Evolutionary conservation across 2,888 invertebrate species (phyloP), one percentile per base, ranked within the genome.

Genomic region (Punctoribates punctum): DNA sequence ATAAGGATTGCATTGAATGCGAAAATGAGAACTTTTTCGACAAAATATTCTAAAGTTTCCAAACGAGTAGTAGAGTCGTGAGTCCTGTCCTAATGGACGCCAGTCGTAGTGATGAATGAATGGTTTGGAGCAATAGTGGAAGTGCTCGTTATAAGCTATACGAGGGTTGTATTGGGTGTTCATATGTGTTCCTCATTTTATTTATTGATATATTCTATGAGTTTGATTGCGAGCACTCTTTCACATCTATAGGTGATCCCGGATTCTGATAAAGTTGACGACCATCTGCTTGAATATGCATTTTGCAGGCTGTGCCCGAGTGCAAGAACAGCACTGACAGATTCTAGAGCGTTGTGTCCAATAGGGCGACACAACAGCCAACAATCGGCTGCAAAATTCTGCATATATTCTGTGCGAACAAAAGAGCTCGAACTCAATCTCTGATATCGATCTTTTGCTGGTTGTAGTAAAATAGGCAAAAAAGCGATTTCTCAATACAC

Each of bases 171-270:
- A 48, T 48, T 48, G n/a, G 48, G 15, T 48, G 34, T 48, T 48
- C 15, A 3, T 17, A 11, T 57, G 11, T 60, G 27, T 60, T 60
- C 42, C 11, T 60, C 20, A 60, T 60, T 60, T 17, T 60, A 60
- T 13, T 60, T 20, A 20, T 51, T 51, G 20, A 60, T 60, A 60
- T 60, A 60, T 60, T 60, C 27, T 20, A 20, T 27, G 23, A 23
- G 27, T 27, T 27, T 27, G 60, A 27, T 60, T 60, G 13, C 13
- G 27, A 27, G 23, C 60, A 20, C 34, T 38, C 62, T 38, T 34
- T 34, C 65, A 65, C 84, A 60, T 60, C 13, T 65, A 65, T 65
- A 65, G 65, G 65, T 38, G 65, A 65, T 65, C 65, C 65, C 65
- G 65, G 65, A 65, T 38, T 65, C 65, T 65, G 65, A 65, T 65